phyloP scores from a whole-genome alignment of 2,888 invertebrate species.

The Drosophila affinis region DNA sequence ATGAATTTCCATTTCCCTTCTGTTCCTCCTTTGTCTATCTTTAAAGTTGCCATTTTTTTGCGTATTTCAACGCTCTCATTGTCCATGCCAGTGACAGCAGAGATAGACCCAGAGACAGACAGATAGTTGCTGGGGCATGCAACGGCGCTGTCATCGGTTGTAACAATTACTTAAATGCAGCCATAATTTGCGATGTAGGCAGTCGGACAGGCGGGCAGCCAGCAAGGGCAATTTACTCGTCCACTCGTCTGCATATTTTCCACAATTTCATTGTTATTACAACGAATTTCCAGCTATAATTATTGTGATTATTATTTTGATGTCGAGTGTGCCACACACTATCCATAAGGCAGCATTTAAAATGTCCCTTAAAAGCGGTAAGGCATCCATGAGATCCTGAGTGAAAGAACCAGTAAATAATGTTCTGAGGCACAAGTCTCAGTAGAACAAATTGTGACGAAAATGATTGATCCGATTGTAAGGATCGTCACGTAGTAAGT shows the following conservation, averaged over 20 bases:
- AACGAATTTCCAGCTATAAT: conserved; percentile 34
- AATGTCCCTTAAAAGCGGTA: neutral
- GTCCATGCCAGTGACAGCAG: conserved; percentile 37
- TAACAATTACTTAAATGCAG: conserved; percentile 78
- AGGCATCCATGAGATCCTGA: neutral
- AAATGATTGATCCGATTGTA: no score
- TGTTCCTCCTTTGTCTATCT: conserved; percentile 13
- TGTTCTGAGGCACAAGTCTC: no score
- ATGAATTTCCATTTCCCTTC: conserved; percentile 53
- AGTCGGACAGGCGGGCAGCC: conserved; percentile 34
- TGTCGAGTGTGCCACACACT: conserved; percentile 21
- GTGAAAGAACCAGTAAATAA: neutral
- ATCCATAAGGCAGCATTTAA: conserved; percentile 1
- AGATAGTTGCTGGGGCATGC: conserved; percentile 22
- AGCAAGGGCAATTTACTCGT: conserved; percentile 42
- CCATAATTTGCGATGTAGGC: conserved; percentile 74
- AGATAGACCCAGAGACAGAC: conserved; percentile 16
- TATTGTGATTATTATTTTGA: conserved; percentile 53
- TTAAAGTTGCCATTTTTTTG: conserved; percentile 42
- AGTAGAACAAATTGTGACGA: no score
- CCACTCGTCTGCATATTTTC: conserved; percentile 58
- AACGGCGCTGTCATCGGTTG: conserved; percentile 69
- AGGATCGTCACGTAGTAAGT: no score
- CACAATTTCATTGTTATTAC: conserved; percentile 65
- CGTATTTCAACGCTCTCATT: conserved; percentile 55